These are phyloP conservation scores for Progne subis DNA, from an alignment of 2,113 vertebrate genomes.

Conservation along the genomic window DNA sequence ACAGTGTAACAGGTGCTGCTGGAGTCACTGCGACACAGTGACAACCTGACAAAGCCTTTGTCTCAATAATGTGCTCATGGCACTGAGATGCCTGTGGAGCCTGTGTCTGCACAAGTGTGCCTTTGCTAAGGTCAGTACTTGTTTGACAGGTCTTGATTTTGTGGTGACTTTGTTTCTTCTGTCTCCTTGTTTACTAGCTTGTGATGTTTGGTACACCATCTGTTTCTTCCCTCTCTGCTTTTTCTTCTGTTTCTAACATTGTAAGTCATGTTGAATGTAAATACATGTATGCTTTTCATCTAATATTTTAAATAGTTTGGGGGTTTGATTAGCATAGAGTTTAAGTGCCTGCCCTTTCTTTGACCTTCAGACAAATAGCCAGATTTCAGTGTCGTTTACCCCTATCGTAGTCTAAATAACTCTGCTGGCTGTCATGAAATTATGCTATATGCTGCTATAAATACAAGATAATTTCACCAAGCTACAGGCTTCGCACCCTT, in stretches of 20 bases:
- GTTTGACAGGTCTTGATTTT: constrained; percentile 51
- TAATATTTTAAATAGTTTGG: background rate
- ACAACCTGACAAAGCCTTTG: background rate
- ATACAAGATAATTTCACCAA: background rate
- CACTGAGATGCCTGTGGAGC: background rate
- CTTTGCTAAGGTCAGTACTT: background rate
- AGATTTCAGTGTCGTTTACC: background rate
- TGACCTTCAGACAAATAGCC: background rate
- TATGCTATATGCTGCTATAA: background rate
- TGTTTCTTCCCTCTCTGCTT: constrained; percentile 33
- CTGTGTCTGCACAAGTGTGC: background rate
- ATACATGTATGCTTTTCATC: background rate
- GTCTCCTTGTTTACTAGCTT: constrained; percentile 36
- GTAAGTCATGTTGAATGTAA: background rate
- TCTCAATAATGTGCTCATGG: background rate
- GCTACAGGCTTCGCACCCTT: background rate
- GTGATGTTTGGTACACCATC: constrained; percentile 40
- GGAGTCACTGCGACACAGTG: background rate
- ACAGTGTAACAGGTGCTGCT: background rate
- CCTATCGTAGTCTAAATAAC: background rate
- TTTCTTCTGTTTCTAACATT: background rate
- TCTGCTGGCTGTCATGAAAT: background rate
- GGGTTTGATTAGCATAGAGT: background rate
- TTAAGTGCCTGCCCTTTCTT: background rate
- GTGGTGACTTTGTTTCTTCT: constrained; percentile 12